These are phyloP conservation scores for Todiramphus saurophagus DNA, from an alignment of 2,113 vertebrate species.

Conservation along the genomic window DNA sequence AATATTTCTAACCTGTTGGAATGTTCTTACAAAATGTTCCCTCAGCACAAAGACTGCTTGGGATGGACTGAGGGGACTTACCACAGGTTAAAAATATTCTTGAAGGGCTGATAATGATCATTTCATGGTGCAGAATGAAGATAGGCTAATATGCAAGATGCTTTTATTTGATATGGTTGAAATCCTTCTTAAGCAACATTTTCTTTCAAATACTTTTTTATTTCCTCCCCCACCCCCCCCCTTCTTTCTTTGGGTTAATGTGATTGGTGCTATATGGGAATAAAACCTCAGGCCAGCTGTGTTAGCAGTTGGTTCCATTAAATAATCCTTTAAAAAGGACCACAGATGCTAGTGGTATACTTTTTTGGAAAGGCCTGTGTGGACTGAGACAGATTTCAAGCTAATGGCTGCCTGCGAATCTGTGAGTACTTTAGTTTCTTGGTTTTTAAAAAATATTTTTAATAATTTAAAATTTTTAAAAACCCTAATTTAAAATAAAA, in stretches of 20 bases:
- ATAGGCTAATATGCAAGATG: slow-evolving; percentile 33
- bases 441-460: background rate
- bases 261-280: slow-evolving; percentile 82
- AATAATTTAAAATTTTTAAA: background rate
- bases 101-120: slow-evolving; percentile 60
- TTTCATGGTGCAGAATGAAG: slow-evolving; percentile 61
- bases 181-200: slow-evolving; percentile 56
- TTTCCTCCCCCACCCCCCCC: background rate
- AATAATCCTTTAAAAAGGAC: slow-evolving; percentile 63
- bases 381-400: slow-evolving; percentile 78
- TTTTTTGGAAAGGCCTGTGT: slow-evolving; percentile 74
- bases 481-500: background rate
- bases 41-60: background rate
- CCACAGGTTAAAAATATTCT: slow-evolving; percentile 81
- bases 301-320: slow-evolving; percentile 78
- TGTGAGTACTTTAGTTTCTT: slow-evolving; percentile 88
- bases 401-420: slow-evolving; percentile 75
- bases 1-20: slow-evolving; percentile 82
- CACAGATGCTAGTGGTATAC: slow-evolving; percentile 67
- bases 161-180: slow-evolving; percentile 64
- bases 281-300: slow-evolving; percentile 97
- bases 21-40: slow-evolving; percentile 13
- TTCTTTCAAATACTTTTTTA: slow-evolving; percentile 57
- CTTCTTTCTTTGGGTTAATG: slow-evolving; percentile 70
- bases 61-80: slow-evolving; percentile 22